Evolutionary conservation across 2,888 invertebrate species (phyloP), one percentile per base, ranked within the genome.

Genomic region (Eupithecia centaureata): DNA sequence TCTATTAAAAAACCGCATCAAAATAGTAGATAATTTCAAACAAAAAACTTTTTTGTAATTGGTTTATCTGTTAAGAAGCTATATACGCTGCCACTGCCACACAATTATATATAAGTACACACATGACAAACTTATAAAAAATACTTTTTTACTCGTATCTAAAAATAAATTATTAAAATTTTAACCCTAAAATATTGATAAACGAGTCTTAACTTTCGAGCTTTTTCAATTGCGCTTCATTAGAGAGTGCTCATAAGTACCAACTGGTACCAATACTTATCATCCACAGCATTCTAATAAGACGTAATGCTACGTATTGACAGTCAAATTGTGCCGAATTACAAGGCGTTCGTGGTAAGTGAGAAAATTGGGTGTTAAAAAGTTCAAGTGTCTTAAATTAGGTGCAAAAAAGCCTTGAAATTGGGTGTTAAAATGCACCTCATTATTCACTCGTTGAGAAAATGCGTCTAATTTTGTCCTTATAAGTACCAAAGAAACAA

Each of bases 351-450:
- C 72, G 80, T 79, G 77, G 12, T 76, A 88, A 86, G 87, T 86
- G 90, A 85, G 85, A 89, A 89, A 87, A 91, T 90, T 89, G 85
- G 85, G 90, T 90, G 91, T 86, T 88, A 85, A 86, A 87, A 73
- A 59, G 63, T 59, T 27, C 54, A 51, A 66, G 61, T 27, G 65
- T 30, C 28, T 56, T 13, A 89, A 87, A 91, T 90, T 89, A 84
- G 85, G 89, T 90, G 90, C 85, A 87, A 85, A 86, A 87, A 73
- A 60, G 54, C 56, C 52, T 22, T 63, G 47, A 66, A 67, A 60
- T 63, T 60, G 65, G 72, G 68, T 71, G 71, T 67, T 70, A 66
- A 69, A 54, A 72, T 73, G 71, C 68, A 72, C 71, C 61, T 77
- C 71, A 79, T 81, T 80, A 80, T 32, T 38, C 72, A 30, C 72